A percentile compares a stretch with the other conserved stretches of the same genome.
Conservation (phyloP, 2,797 vertebrate genomes). For the Cynopterus sphinx region DNA sequence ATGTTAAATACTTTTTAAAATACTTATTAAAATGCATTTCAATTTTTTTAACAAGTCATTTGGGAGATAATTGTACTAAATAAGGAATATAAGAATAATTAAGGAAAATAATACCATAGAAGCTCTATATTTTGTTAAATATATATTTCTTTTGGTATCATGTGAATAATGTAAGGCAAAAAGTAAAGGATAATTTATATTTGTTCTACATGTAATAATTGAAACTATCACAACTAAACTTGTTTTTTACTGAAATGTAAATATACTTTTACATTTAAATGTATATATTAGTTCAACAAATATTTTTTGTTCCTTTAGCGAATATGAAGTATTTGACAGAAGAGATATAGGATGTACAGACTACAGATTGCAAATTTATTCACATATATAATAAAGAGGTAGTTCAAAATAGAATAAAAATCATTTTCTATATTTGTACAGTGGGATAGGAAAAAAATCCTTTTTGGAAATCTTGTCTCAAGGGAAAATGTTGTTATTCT, state of each 20-base stretch:
- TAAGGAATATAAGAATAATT: background rate
- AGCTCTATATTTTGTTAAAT: background rate
- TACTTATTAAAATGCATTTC: slow-evolving; percentile 16
- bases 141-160: background rate
- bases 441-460: background rate
- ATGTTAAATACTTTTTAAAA: background rate
- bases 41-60: background rate
- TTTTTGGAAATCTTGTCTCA: background rate
- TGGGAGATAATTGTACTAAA: background rate
- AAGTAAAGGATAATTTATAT: background rate
- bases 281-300: background rate
- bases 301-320: background rate
- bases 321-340: background rate
- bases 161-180: background rate
- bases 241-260: background rate
- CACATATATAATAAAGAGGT: background rate
- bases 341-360: background rate
- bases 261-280: background rate
- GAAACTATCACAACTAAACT: background rate
- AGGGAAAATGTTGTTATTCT: background rate
- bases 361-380: background rate
- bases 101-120: background rate
- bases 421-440: background rate
- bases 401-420: background rate
- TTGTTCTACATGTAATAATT: background rate